Conservation (phyloP, 2,113 vertebrate genomes). For the Heliornis fulica region DNA sequence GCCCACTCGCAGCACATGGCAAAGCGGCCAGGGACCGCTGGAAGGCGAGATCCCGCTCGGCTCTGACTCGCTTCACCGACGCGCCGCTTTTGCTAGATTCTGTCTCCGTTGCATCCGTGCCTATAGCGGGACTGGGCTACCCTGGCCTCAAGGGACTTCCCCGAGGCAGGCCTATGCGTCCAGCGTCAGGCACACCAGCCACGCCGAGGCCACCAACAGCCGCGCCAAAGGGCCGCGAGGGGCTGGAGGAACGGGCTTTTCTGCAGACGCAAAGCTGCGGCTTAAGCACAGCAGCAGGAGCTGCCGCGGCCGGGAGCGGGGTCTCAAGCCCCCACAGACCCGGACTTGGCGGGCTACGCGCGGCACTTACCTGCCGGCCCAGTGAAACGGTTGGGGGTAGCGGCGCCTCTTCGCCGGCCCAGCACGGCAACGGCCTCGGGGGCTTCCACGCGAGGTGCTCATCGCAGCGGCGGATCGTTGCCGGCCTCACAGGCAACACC, state of each 20-base stretch:
- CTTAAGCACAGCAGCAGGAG: neutral
- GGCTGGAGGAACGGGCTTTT: rapidly evolving
- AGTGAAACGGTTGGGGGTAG: neutral
- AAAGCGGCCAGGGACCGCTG: neutral
- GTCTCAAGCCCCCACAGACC: rapidly evolving
- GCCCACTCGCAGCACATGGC: rapidly evolving
- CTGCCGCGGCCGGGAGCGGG: rapidly evolving
- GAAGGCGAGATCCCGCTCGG: neutral
- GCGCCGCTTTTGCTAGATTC: neutral
- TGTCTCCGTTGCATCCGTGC: neutral
- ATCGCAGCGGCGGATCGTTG: neutral
- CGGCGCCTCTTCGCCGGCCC: neutral
- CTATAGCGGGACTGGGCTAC: rapidly evolving
- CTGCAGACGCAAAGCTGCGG: neutral
- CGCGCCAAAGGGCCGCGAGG: no score
- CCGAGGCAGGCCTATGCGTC: neutral
- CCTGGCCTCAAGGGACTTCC: neutral
- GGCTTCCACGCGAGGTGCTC: neutral
- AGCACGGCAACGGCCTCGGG: neutral
- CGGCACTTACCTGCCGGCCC: neutral
- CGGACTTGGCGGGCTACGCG: neutral
- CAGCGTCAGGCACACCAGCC: no score
- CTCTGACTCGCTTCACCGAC: rapidly evolving
- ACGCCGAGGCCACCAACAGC: no score
- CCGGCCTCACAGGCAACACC: no score